Conservation (phyloP, 1,140 invertebrate genomes). For the Pentalonia nigronervosa region DNA sequence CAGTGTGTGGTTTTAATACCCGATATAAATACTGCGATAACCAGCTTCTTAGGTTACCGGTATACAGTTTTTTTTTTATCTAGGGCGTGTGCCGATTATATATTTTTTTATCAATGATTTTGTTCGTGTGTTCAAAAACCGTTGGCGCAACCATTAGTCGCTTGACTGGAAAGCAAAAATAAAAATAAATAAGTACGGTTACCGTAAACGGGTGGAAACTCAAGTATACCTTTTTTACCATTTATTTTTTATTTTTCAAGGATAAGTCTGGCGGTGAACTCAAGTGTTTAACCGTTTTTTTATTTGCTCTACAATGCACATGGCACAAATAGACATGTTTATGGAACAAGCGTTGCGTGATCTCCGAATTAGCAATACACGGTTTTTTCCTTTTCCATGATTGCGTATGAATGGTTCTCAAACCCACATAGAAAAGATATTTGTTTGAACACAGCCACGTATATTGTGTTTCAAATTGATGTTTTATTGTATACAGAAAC, state of each 20-base stretch:
- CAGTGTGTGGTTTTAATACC: background rate
- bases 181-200: slow-evolving; percentile 34
- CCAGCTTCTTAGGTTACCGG: background rate
- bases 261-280: slow-evolving; percentile 31
- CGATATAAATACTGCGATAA: background rate
- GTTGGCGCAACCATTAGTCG: slow-evolving; percentile 29
- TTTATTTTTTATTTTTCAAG: background rate
- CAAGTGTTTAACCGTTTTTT: slow-evolving; percentile 54
- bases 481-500: background rate
- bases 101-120: slow-evolving; percentile 5
- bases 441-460: background rate
- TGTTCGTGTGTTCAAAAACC: slow-evolving; percentile 19
- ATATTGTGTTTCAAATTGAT: background rate
- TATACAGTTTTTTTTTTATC: background rate
- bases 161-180: slow-evolving; percentile 44
- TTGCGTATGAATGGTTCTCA: slow-evolving; percentile 20
- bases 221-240: slow-evolving; percentile 45
- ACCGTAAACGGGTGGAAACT: slow-evolving; percentile 53
- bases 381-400: slow-evolving; percentile 26
- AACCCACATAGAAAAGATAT: background rate
- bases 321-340: slow-evolving; percentile 34
- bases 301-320: slow-evolving; percentile 35
- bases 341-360: slow-evolving; percentile 47
- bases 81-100: slow-evolving; percentile 4
- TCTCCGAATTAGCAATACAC: slow-evolving; percentile 47